These are phyloP conservation scores for Passer domesticus DNA, from an alignment of 2,113 vertebrate genomes.

Conservation along the genomic window DNA sequence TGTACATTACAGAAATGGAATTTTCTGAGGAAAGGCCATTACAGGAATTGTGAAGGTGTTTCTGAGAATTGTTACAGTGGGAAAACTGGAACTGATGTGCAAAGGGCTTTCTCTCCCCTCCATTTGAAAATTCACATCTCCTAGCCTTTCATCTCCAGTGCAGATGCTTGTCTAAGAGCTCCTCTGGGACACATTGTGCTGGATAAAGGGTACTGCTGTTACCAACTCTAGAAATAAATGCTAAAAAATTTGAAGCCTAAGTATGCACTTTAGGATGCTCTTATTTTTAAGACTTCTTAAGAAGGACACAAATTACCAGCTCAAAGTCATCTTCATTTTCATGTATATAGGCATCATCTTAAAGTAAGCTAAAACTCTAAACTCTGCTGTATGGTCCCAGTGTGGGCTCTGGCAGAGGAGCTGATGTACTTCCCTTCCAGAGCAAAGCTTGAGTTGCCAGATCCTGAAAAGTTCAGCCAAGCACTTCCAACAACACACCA, in stretches of 20 bases:
- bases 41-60: not conserved
- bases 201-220: not conserved
- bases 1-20: not conserved
- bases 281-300: not conserved
- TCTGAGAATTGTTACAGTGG: not conserved
- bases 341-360: not conserved
- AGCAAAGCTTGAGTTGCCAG: not conserved
- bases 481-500: not conserved
- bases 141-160: not conserved
- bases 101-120: not conserved
- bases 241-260: not conserved
- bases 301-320: not conserved
- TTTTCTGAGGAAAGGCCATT: not conserved
- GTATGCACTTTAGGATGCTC: not conserved
- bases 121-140: not conserved
- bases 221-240: not conserved
- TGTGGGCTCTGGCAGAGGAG: not conserved
- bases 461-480: not conserved
- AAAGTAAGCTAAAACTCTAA: not conserved
- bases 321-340: not conserved
- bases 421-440: not conserved
- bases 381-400: rapidly evolving
- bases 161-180: not conserved
- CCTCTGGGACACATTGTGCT: not conserved
- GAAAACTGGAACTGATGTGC: not conserved